Evolutionary conservation across 2,888 invertebrate species (phyloP).

Genomic region (Poecilus cupreus): DNA sequence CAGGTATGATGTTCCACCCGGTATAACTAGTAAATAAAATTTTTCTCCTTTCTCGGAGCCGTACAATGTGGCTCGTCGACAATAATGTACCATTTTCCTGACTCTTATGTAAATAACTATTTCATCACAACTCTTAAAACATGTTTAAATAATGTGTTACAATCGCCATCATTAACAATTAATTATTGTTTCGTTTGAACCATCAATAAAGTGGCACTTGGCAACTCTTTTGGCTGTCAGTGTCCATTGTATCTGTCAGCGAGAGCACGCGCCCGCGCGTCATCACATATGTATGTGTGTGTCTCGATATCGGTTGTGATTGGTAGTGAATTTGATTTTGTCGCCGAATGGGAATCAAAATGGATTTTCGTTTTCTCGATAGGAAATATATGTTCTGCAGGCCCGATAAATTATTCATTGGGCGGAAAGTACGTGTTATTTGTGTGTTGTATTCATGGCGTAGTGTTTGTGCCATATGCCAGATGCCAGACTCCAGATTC

Average conservation of each 20-base stretch:
- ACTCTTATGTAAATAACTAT: no score
- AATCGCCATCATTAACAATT: no score
- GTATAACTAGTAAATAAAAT: no score
- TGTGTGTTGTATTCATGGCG: background rate
- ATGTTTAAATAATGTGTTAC: no score
- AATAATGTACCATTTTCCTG: no score
- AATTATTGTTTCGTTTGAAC: no score
- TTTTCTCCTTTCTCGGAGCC: no score
- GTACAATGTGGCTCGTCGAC: no score
- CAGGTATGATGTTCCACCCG: no score
- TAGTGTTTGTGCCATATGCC: background rate
- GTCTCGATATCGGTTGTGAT: conserved; percentile 57
- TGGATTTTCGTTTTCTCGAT: conserved; percentile 57
- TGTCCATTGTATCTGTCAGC: background rate
- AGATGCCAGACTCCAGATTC: no score
- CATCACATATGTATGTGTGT: conserved; percentile 36
- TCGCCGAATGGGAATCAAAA: conserved; percentile 57
- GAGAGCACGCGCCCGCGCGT: background rate
- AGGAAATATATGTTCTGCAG: conserved; percentile 44
- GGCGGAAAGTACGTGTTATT: background rate
- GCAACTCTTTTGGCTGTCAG: background rate
- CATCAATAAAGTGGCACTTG: no score
- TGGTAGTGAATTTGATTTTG: conserved; percentile 58
- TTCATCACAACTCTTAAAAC: no score
- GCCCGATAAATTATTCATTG: conserved; percentile 53